Percentiles rank a stretch among this genome's conserved stretches.
phyloP scores from a whole-genome alignment of 2,888 invertebrate species.

The Cataglyphis rosenhaueri region DNA sequence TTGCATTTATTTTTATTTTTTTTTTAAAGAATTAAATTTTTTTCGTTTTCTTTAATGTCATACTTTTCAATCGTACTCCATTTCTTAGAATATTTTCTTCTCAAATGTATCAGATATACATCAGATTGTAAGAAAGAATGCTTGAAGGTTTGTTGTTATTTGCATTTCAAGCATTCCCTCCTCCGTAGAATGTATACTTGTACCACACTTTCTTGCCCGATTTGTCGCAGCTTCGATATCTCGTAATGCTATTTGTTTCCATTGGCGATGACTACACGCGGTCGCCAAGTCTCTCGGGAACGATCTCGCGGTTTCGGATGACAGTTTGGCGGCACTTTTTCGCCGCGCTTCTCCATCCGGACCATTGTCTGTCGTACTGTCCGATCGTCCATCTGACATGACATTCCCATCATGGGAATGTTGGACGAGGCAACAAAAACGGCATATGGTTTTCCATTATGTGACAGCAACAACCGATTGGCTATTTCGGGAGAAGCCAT shows the following conservation, averaged over 20 bases:
- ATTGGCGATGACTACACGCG: not conserved
- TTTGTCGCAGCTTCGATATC: conserved; percentile 53
- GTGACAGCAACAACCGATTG: not conserved
- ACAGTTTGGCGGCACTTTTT: conserved; percentile 66
- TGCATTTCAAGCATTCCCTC: conserved; percentile 22
- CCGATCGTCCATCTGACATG: conserved; percentile 30
- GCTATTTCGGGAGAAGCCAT: not conserved
- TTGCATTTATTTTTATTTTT: not conserved
- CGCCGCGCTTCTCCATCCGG: not conserved
- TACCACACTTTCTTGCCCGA: conserved; percentile 5
- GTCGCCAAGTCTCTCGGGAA: conserved; percentile 54
- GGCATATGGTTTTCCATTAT: conserved; percentile 16
- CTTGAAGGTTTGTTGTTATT: conserved; percentile 57
- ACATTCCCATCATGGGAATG: conserved; percentile 11
- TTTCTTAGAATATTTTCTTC: not conserved
- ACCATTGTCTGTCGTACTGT: conserved; percentile 25
- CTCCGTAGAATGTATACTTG: conserved; percentile 2
- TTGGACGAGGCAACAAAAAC: conserved; percentile 38
- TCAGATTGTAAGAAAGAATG: not conserved
- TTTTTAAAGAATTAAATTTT: not conserved
- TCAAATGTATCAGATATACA: not conserved
- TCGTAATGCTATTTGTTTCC: conserved; percentile 57
- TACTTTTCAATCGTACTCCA: not conserved
- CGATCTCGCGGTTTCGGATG: conserved; percentile 60
- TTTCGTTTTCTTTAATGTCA: not conserved